Conservation (phyloP, 2,888 invertebrate genomes). For the Habrosyne pyritoides region DNA sequence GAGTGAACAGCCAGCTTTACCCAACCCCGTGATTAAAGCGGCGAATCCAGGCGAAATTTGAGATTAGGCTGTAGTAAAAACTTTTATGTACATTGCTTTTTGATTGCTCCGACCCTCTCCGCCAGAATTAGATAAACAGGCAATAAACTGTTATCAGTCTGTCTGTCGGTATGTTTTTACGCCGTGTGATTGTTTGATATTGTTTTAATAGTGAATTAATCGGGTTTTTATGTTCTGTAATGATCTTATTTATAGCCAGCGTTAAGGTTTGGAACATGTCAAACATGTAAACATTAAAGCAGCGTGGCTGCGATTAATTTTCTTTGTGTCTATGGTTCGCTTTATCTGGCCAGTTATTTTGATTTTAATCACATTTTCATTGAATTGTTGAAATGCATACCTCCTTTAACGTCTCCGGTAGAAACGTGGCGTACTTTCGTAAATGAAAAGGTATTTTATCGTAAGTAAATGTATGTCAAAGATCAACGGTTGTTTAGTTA, state of each 20-base stretch:
- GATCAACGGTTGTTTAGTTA: neutral
- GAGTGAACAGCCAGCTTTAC: constrained; percentile 42
- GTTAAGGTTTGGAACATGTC: neutral
- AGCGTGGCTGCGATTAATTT: neutral
- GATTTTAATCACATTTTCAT: neutral
- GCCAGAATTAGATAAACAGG: constrained; percentile 45
- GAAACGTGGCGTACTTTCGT: neutral
- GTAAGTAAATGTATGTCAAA: neutral
- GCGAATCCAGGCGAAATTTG: constrained; percentile 76
- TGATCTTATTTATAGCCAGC: constrained; percentile 15
- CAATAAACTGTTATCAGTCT: constrained; percentile 38
- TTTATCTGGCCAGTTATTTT: neutral
- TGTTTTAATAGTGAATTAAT: constrained; percentile 68
- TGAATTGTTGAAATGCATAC: constrained; percentile 4
- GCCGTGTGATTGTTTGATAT: constrained; percentile 45
- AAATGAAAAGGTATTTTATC: neutral
- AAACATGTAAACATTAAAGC: constrained; percentile 3
- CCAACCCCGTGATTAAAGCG: constrained; percentile 34
- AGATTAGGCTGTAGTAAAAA: constrained; percentile 74
- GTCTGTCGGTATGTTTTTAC: constrained; percentile 44
- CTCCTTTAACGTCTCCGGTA: neutral
- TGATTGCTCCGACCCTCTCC: constrained; percentile 40
- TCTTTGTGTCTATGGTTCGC: neutral
- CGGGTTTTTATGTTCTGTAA: constrained; percentile 59
- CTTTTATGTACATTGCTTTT: constrained; percentile 55